Base-by-base conservation (phyloP, 2,113 vertebrate species). In the Nibea albiflora region DNA sequence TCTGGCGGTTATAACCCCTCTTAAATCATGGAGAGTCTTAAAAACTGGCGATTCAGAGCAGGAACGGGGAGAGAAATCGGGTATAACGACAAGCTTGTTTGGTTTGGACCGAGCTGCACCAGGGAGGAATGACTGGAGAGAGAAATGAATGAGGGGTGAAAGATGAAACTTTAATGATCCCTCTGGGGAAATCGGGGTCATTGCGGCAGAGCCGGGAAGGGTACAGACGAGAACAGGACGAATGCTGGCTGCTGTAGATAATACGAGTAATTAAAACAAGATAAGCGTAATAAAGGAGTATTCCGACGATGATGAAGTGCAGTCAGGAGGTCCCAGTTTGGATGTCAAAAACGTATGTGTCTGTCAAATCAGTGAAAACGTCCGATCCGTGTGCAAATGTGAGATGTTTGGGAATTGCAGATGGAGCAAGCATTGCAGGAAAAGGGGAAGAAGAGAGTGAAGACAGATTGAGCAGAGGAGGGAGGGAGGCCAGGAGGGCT, bases 161-260 rank as follows among this genome's bases (percentile, higher is more conserved):
- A 93, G 88, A 93, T 88, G 89, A 92, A 91, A 91, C 91, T 90
- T 92, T 93, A 93, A 93, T 93, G 88, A 93, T 90, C 92, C 87
- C 91, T 85, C 91, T 79, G 77, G 92, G 92, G 92, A 93, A 88
- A 88, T 76, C 15, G 83, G 79, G 35, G 83, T 87, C 87, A 78
- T 81, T 85, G 71, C 87, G 53, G 87, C 81, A 74, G 73, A 70
- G 64, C 11, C 44, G 80, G 68, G 73, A 77, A 60, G 72, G 74
- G 75, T 61, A 49, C n/a, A 78, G 84, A 88, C 88, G 85, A 89
- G 80, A 88, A 61, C 53, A 39, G 68, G 66, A 74, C 64, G 69
- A 81, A 86, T 35, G 64, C 70, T 63, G 20, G 61, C 77, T 81
- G 47, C 54, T 83, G 78, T 10, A 70, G 83, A 84, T 78, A 83